Evolutionary conservation across 2,113 vertebrate genomes (phyloP), one percentile per base, ranked within the genome.

Genomic region (Phodopus roborovskii): DNA sequence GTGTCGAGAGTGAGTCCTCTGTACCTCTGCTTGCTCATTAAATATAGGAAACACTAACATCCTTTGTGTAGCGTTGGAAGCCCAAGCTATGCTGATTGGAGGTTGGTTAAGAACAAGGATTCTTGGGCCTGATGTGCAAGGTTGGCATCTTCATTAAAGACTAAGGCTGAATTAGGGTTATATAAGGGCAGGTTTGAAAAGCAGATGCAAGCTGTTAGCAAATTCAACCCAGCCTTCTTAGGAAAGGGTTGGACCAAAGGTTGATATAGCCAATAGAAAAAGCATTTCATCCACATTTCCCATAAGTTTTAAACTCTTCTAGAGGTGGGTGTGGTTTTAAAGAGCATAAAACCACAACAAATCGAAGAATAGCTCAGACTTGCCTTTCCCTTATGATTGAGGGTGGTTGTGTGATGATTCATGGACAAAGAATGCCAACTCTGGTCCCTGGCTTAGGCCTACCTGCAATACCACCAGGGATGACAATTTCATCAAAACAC

Each of bases 301-400:
- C 81, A 11, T 75, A 95, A 79, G 64, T 93, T 91, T 79, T 94
- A 93, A 30, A 19, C 87, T 89, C 86, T 90, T 94, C 77, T 70
- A 73, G 53, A 91, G 85, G 78, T 89, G 85, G 78, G 83, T n/a
- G 16, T 91, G 86, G 58, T 90, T 91, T 91, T 77, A 88, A 94
- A 94, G 53, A 60, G 39, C 39, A 88, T 62, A 92, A 96, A 95
- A 58, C 75, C 92, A 93, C 91, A 95, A 85, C 60, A 94, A 95
- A 93, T 92, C 88, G 94, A 96, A 90, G 66, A 90, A 86, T 28
- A 90, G 96, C 81, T 94, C 78, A 95, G 92, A 95, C 91, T 95
- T 94, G 96, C 79, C 95, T 87, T 94, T 19, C 45, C 75, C 87
- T 95, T 91, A 83, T 77, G 74, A 82, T 30, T 53, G 83, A 93